Conservation (phyloP, 2,888 invertebrate genomes). For the Eilema griseolum region DNA sequence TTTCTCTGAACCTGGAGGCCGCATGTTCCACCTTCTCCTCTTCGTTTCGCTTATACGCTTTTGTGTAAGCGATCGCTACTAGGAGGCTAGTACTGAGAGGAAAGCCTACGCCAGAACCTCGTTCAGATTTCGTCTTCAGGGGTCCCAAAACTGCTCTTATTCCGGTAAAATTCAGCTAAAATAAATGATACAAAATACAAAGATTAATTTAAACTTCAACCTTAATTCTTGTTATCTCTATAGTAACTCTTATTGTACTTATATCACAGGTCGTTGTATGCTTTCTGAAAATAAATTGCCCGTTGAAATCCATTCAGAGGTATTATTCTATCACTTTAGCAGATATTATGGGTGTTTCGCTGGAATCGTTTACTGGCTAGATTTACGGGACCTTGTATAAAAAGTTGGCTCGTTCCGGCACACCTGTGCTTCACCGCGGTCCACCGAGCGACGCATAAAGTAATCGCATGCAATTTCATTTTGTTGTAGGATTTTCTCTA, state of each 20-base stretch:
- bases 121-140: too few relatives aligned
- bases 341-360: conserved; percentile 50
- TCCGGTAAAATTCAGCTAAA: too few relatives aligned
- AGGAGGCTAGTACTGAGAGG: too few relatives aligned
- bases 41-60: too few relatives aligned
- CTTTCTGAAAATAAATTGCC: conserved; percentile 29
- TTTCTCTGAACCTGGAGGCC: too few relatives aligned
- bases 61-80: too few relatives aligned
- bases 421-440: conserved; percentile 58
- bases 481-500: conserved; percentile 17
- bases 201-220: neutral
- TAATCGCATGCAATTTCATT: conserved; percentile 35
- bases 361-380: conserved; percentile 57
- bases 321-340: conserved; percentile 54
- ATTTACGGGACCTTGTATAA: conserved; percentile 62
- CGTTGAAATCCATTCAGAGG: conserved; percentile 28
- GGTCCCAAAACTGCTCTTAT: too few relatives aligned
- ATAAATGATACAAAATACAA: too few relatives aligned
- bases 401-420: conserved; percentile 57
- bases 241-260: neutral
- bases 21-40: too few relatives aligned
- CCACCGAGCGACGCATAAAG: conserved; percentile 46
- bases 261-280: neutral
- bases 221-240: neutral
- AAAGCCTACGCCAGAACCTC: too few relatives aligned